Base-by-base conservation (phyloP, 2,888 invertebrate species). In the Leptinotarsa juncta region DNA sequence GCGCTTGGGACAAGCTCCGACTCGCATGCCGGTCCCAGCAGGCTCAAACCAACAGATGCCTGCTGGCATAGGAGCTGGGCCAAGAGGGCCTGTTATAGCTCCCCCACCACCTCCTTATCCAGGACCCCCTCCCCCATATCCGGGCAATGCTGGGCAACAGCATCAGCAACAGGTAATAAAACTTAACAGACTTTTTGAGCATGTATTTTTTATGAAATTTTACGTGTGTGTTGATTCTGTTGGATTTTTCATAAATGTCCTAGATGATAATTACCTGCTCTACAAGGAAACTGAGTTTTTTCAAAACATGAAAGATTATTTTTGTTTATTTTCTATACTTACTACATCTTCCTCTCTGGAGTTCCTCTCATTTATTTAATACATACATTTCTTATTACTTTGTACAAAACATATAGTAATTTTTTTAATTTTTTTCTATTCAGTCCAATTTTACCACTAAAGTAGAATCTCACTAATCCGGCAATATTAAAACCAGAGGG, bases 51-150 rank as follows among this genome's bases (percentile, higher is more conserved):
- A 73, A 42, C 57, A 73, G 62, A 15, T 71, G 50, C 23, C 71
- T 71, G 42, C 62, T 68, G 88, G 88, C 69, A 86, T 88, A 65
- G 83, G 87, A 3, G 88, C 90, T 3, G 83, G 88, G 12, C 86
- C 88, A 16, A 85, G 89, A 77, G 86, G 88, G 49, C 86, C 86
- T 5, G 76, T 80, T 18, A 87, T 88, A 42, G 89, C 89, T 1
- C 89, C 93, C 48, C 94, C 94, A 3, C 94, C 94, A 71, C 94
- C 94, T 49, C 93, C 94, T 73, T 91, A 92, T 87, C 92, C 93
- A 26, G 93, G 93, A 67, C 93, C 93, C 7, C 92, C 93, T 18
- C 92, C 92, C n/a, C 91, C 91, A 1, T 93, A 92, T 84, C 93
- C 93, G 42, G 92, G 91, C 80, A 91, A 90, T 12, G 88, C 84